phyloP scores from a whole-genome alignment of 2,888 invertebrate genomes.

The Hypena proboscidalis region DNA sequence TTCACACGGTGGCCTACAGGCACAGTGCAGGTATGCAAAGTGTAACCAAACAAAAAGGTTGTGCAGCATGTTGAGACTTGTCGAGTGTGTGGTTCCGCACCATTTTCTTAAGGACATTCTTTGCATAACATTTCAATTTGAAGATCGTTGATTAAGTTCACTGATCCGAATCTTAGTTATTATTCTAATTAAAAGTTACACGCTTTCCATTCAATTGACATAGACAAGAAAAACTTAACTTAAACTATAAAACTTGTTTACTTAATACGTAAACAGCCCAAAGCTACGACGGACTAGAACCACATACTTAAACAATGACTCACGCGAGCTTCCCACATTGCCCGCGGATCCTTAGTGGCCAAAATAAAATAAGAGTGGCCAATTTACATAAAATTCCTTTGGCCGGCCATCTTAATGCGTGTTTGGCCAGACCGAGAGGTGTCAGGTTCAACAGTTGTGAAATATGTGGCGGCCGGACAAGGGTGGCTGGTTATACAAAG shows the following conservation, averaged over 20 bases:
- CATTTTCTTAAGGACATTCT: no score
- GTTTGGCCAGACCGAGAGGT: slow-evolving; percentile 42
- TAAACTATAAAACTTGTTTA: no score
- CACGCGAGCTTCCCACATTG: neutral
- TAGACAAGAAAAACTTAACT: no score
- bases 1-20: slow-evolving; percentile 61
- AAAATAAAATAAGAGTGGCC: slow-evolving; percentile 46
- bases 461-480: slow-evolving; percentile 64
- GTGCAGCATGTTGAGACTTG: slow-evolving; percentile 16
- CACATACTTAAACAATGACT: neutral
- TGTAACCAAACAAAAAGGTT: slow-evolving; percentile 57
- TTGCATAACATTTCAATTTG: no score
- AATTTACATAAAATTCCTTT: slow-evolving; percentile 78
- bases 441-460: slow-evolving; percentile 61
- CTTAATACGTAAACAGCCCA: no score
- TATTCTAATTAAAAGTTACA: no score
- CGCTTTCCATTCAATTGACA: no score
- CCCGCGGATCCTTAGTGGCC: slow-evolving; percentile 14
- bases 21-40: slow-evolving; percentile 51
- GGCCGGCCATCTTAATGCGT: slow-evolving; percentile 43
- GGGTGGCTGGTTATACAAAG: slow-evolving; percentile 75
- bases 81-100: slow-evolving; percentile 3
- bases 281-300: no score
- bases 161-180: no score
- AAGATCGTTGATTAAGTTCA: no score